Base-by-base conservation (phyloP, 2,888 invertebrate species). In the Macrosiphum euphorbiae region DNA sequence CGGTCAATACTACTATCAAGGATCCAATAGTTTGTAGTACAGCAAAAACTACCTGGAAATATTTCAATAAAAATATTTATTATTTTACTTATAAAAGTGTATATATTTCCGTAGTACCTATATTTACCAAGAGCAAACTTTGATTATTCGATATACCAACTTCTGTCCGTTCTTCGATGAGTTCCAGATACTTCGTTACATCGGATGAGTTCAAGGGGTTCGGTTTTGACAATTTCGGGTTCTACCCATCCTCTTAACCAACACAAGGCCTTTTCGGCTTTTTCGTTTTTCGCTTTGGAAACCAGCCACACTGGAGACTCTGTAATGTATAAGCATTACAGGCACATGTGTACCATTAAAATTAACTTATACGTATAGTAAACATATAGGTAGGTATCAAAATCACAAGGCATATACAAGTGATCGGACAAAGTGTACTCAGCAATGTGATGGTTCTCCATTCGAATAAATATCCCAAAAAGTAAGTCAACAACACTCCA, bases 361-460 rank as follows among this genome's bases (percentile, higher is more conserved):
- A 52, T 16, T 3, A 16, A 52, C 13, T 98, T 97, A 95, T 98
- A 96, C 95, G 96, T 97, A 16, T 52, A 16, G 16, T 16, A 52
- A 52, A 52, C 52, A 16, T 52, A 52, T 3, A 3, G 3, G 52
- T 52, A 52, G 52, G 52, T 52, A 52, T 16, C 52, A 52, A 52
- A 52, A 52, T 52, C 52, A 98, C 58, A 96, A 0, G 97, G 96
- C 1, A 97, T 95, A 90, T 97, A 97, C 41, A 95, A 94, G 95
- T 90, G 13, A 95, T 84, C 7, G 95, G 95, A 16, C 97, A 97
- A 5, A 97, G 95, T 5, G 97, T 95, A 95, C 95, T 95, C 95
- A 97, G 96, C 3, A 97, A 96, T 0, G 97, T 97, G 8, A 97
- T 97, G 0, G 96, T 97, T 87, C 98, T 96, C 98, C 98, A 98